phyloP scores from a whole-genome alignment of 2,113 vertebrate genomes.

The Thinocorus orbignyianus region DNA sequence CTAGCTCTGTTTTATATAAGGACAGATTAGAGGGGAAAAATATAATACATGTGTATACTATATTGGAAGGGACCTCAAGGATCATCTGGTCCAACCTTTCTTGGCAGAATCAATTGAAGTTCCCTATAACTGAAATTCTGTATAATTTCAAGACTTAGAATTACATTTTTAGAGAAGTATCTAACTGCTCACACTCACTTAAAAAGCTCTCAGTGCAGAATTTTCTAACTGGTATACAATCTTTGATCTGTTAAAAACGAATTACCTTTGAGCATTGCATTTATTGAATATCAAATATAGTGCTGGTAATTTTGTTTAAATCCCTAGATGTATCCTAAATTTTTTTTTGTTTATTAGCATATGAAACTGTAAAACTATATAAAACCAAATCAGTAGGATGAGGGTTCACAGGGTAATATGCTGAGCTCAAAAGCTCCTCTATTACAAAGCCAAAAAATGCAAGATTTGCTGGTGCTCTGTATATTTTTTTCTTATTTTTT shows the following conservation, averaged over 20 bases:
- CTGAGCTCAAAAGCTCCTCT: not conserved
- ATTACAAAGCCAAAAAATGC: not conserved
- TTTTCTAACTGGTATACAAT: not conserved
- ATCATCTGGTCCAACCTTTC: not conserved
- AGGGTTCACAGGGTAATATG: not conserved
- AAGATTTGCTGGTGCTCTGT: fast-evolving
- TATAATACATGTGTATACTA: not conserved
- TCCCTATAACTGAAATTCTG: not conserved
- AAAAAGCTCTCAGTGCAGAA: not conserved
- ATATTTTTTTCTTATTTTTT: not conserved
- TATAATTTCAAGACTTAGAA: not conserved
- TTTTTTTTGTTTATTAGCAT: not conserved
- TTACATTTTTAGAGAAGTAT: not conserved
- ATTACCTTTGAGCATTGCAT: not conserved
- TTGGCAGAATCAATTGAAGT: not conserved
- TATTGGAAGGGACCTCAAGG: not conserved
- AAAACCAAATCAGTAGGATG: not conserved
- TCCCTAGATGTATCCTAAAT: not conserved
- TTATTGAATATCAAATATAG: not conserved
- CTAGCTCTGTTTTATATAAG: not conserved
- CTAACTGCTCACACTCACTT: not conserved
- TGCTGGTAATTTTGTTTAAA: not conserved
- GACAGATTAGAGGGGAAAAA: not conserved
- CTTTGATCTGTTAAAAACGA: not conserved
- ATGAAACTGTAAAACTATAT: not conserved